Base-by-base conservation (phyloP, 2,888 invertebrate genomes). In the Alcis repandata region DNA sequence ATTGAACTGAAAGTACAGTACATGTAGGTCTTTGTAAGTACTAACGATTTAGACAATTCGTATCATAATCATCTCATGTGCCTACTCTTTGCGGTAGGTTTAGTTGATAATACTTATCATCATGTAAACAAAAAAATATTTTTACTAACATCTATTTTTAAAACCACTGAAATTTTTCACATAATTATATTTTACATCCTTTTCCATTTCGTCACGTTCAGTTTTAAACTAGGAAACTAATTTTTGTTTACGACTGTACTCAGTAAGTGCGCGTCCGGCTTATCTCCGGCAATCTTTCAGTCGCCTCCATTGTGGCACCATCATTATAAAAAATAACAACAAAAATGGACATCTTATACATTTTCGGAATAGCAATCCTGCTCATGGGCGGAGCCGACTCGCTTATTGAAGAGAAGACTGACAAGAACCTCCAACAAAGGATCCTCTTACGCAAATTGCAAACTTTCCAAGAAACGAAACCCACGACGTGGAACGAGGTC, bases 401-500 rank as follows among this genome's bases (percentile, higher is more conserved):
- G 70, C 69, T 78, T 66, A 69, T 80, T 52, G 74, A 79, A 70
- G 80, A 74, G 72, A 79, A 77, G 52, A 52, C 52, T 36, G 57
- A 61, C 60, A 61, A 59, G 27, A 32, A 45, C 17, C 48, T 13
- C 38, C 60, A 60, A 86, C 84, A 88, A 82, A 84, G 76, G 72
- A 78, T 80, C 75, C 82, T 89, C 67, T 84, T 88, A 82, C 86
- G 87, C 67, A 91, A 88, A 87, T 85, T 89, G 81, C 88, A 86
- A 76, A 86, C 83, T 79, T 77, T 83, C 68, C 79, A 86, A 77
- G 82, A 83, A 48, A 68, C 75, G 57, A 83, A 84, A 74, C 82
- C 83, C 59, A 74, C 81, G 67, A 80, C 86, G 59, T 92, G 91
- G 91, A 91, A 89, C 78, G 87, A 89, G 69, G 83, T 91, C 63